Percentiles rank a stretch among this genome's conserved stretches.
Conservation (phyloP, 2,888 invertebrate genomes). For the Graphium colonna region DNA sequence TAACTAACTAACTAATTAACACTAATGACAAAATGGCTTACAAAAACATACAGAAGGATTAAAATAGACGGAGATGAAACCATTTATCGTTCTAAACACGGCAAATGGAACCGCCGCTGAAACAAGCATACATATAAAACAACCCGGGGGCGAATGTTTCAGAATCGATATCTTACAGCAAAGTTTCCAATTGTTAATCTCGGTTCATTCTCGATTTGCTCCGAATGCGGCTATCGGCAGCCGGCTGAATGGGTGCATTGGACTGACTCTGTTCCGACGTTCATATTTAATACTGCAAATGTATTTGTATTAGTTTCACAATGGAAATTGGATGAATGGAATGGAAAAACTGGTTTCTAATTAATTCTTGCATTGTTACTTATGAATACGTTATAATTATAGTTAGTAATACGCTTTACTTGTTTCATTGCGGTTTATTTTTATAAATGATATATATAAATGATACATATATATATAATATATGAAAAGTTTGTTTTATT, state of each 20-base stretch:
- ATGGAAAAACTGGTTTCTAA: constrained; percentile 14
- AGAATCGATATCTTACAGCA: constrained; percentile 52
- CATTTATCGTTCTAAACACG: neutral
- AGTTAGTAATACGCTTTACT: too few species aligned
- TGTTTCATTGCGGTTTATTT: too few species aligned
- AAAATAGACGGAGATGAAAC: neutral
- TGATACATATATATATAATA: too few species aligned
- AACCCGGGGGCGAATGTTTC: constrained; percentile 31
- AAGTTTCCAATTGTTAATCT: constrained; percentile 70
- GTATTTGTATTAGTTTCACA: constrained; percentile 9
- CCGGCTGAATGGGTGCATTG: constrained; percentile 60
- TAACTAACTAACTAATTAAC: too few species aligned
- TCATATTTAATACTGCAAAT: constrained; percentile 35
- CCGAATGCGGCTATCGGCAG: constrained; percentile 55
- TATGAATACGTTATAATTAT: neutral
- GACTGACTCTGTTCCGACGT: constrained; percentile 45
- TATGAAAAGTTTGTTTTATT: too few species aligned
- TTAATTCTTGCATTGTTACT: neutral
- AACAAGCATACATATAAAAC: constrained; percentile 12
- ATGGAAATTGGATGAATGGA: constrained; percentile 2
- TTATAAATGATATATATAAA: too few species aligned
- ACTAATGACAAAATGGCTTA: too few species aligned
- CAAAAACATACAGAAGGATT: too few species aligned
- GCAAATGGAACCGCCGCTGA: neutral
- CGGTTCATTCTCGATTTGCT: constrained; percentile 70